phyloP scores from a whole-genome alignment of 2,888 invertebrate genomes.

The Petrolisthes manimaculis region DNA sequence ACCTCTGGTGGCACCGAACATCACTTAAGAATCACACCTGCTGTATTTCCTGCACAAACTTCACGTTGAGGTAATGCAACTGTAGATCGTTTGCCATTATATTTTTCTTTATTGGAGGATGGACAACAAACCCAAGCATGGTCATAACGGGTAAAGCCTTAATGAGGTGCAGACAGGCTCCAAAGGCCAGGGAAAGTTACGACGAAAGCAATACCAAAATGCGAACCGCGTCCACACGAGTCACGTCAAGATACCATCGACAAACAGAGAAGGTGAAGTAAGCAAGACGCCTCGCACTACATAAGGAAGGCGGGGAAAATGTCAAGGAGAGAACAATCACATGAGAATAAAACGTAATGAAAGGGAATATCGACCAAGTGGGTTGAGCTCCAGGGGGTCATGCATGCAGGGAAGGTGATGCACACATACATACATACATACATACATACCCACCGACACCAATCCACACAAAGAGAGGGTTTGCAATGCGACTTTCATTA shows the following conservation, averaged over 20 bases:
- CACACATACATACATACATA: neutral
- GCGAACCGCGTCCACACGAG: neutral
- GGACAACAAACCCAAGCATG: neutral
- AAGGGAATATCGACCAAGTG: neutral
- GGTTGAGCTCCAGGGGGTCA: neutral
- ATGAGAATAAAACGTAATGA: slow-evolving; percentile 3
- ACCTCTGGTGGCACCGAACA: too few relatives aligned
- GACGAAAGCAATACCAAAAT: neutral
- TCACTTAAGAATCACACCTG: too few relatives aligned
- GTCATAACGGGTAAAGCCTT: neutral
- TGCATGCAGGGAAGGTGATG: neutral
- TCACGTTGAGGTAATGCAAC: too few relatives aligned
- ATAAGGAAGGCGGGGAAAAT: slow-evolving; percentile 14
- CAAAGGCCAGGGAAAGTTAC: neutral
- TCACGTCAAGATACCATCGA: slow-evolving; percentile 2
- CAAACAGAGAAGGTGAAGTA: neutral
- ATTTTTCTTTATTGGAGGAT: too few relatives aligned
- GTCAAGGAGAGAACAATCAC: slow-evolving; percentile 18
- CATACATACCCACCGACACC: neutral
- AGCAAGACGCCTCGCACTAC: neutral
- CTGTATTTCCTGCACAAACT: too few relatives aligned
- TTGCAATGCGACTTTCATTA: too few relatives aligned
- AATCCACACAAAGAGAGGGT: neutral
- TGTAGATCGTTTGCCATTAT: too few relatives aligned
- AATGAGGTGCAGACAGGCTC: neutral